Evolutionary conservation across 2,888 invertebrate species (phyloP).

Genomic region (Alcis repandata): DNA sequence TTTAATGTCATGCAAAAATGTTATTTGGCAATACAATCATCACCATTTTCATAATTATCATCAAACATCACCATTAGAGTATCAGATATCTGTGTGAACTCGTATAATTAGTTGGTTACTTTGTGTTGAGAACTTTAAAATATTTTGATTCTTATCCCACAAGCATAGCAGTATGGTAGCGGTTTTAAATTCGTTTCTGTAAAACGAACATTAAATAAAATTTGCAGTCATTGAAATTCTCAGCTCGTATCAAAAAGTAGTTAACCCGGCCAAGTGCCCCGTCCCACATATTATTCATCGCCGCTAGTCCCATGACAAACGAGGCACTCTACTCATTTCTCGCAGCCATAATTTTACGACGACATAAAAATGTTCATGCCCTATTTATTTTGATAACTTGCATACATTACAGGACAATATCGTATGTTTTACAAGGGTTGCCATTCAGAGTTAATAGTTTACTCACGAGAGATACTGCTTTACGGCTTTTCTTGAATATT

Average conservation of each 20-base stretch:
- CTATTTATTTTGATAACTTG: conserved; percentile 42
- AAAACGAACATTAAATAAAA: background rate
- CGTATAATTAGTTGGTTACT: too few species aligned
- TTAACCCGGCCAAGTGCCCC: background rate
- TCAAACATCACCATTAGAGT: too few species aligned
- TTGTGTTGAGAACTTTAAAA: too few species aligned
- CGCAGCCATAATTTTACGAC: conserved; percentile 32
- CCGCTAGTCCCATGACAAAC: conserved; percentile 20
- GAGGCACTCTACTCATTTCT: conserved; percentile 25
- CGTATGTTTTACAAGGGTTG: conserved; percentile 35
- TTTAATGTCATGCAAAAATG: too few species aligned
- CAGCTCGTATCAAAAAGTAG: background rate
- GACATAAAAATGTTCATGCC: conserved; percentile 33
- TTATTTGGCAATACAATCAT: too few species aligned
- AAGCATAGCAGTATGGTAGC: too few species aligned
- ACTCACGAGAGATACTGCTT: conserved; percentile 30
- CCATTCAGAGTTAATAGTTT: conserved; percentile 31
- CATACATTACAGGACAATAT: conserved; percentile 39
- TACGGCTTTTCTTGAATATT: conserved; percentile 33
- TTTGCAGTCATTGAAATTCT: background rate
- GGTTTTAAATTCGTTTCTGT: too few species aligned
- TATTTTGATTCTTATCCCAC: too few species aligned
- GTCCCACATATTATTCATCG: background rate
- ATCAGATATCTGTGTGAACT: too few species aligned
- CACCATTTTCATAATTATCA: too few species aligned